Evolutionary conservation across 2,113 vertebrate genomes (phyloP).

Genomic region (Passerina amoena): DNA sequence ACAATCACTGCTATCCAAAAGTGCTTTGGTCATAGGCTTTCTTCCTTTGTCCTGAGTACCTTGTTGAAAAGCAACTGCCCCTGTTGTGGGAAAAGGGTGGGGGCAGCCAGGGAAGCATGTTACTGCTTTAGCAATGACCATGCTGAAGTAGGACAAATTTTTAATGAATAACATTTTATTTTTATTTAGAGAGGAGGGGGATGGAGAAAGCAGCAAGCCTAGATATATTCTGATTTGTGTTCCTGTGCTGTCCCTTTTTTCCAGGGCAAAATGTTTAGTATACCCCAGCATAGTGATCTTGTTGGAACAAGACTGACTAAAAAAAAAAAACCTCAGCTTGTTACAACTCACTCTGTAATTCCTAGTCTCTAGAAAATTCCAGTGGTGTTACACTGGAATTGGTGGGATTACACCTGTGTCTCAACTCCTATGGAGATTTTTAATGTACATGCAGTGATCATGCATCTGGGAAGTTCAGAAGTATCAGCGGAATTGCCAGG

Average conservation of each 20-base stretch:
- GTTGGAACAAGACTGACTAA: not conserved
- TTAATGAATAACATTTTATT: not conserved
- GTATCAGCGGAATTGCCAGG: not conserved
- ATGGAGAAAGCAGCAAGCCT: not conserved
- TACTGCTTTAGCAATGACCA: not conserved
- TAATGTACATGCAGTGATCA: not conserved
- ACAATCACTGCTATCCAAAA: not conserved
- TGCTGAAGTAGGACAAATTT: not conserved
- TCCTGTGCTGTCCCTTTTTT: not conserved
- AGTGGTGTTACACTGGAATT: not conserved
- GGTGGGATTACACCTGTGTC: not conserved
- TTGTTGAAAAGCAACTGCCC: not conserved
- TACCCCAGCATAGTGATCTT: not conserved
- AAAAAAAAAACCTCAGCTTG: not conserved
- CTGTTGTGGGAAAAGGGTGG: not conserved
- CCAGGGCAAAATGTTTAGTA: not conserved
- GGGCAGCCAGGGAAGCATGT: not conserved
- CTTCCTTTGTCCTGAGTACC: not conserved
- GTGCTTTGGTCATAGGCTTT: not conserved
- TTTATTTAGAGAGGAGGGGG: not conserved
- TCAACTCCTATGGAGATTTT: not conserved
- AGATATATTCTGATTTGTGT: not conserved
- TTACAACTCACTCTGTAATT: not conserved
- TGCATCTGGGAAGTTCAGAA: not conserved
- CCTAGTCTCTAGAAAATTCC: not conserved